These are phyloP conservation scores for Streptopelia turtur DNA, from an alignment of 2,797 vertebrate species.

Conservation along the genomic window DNA sequence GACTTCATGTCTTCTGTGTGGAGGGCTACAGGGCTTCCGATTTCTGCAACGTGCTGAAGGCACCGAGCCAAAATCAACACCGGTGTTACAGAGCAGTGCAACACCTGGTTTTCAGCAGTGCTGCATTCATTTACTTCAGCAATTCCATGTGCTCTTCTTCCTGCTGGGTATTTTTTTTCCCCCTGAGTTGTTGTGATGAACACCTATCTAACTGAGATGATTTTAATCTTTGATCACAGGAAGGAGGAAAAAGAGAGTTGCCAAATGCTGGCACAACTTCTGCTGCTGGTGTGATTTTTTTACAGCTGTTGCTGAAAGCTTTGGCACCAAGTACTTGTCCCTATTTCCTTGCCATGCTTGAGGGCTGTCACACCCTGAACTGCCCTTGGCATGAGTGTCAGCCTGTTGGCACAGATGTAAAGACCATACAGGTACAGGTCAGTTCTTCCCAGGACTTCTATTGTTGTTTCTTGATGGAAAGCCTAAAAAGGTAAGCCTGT, in stretches of 20 bases:
- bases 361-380: not conserved
- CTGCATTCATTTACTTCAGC: not conserved
- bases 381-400: not conserved
- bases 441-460: not conserved
- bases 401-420: fast-evolving
- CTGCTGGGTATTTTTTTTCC: not conserved
- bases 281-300: not conserved
- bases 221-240: not conserved
- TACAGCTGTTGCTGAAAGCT: not conserved
- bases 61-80: not conserved
- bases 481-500: not conserved
- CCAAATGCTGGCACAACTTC: not conserved
- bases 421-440: not conserved
- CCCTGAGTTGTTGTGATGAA: not conserved
- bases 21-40: not conserved
- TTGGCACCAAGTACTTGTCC: not conserved
- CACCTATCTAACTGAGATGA: not conserved
- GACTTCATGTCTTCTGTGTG: not conserved
- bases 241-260: not conserved
- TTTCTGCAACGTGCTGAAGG: not conserved
- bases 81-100: not conserved
- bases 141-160: not conserved
- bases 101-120: fast-evolving
- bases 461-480: not conserved
- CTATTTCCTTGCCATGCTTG: fast-evolving